phyloP scores from a whole-genome alignment of 2,113 vertebrate genomes.

The Pogona vitticeps region DNA sequence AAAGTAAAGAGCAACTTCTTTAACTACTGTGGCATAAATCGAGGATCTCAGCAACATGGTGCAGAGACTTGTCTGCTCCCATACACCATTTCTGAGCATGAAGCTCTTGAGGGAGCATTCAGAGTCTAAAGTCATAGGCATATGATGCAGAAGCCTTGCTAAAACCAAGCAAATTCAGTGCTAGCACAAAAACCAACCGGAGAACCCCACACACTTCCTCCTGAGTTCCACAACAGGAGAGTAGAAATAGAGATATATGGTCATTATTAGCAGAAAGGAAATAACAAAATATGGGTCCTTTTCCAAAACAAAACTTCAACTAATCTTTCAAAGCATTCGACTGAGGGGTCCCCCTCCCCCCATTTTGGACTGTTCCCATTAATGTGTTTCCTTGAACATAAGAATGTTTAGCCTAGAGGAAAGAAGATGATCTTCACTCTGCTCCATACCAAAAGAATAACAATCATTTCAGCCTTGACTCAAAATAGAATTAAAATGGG shows the following conservation, averaged over 20 bases:
- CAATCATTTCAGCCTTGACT: neutral
- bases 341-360: too few species aligned
- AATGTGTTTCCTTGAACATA: neutral
- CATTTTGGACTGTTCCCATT: neutral
- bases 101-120: too few species aligned
- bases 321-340: neutral
- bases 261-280: neutral
- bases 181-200: neutral
- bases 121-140: neutral
- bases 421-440: neutral
- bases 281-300: neutral
- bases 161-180: neutral
- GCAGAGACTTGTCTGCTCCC: too few species aligned
- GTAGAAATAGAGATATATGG: too few species aligned
- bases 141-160: neutral
- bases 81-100: too few species aligned
- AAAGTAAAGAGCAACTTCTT: too few species aligned
- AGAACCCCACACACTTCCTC: neutral
- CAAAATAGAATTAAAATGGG: neutral
- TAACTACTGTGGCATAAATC: too few species aligned
- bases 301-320: neutral
- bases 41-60: too few species aligned
- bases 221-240: neutral
- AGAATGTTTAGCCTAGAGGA: neutral
- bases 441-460: too few species aligned